These are phyloP conservation scores for Balanococcus diminutus DNA, from an alignment of 2,888 invertebrate species.

Conservation along the genomic window DNA sequence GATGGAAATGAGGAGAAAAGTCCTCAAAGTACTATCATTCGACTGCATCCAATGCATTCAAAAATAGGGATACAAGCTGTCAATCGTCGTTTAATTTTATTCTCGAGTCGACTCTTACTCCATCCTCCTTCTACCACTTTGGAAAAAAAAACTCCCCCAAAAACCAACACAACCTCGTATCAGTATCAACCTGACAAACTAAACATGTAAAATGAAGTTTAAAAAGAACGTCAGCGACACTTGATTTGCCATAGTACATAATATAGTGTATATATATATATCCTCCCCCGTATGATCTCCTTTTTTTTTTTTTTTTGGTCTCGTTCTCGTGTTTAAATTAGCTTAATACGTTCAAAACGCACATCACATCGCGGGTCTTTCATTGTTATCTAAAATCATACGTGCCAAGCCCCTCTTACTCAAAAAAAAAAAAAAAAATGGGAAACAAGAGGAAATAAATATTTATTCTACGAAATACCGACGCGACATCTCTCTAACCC, in stretches of 20 bases:
- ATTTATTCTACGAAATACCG: not conserved
- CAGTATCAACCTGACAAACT: not conserved
- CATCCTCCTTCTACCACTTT: too few species aligned
- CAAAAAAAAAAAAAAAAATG: not conserved
- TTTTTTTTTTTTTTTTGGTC: too few species aligned
- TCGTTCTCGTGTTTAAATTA: slow-evolving; percentile 4
- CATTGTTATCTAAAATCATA: slow-evolving; percentile 26
- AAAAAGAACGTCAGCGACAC: not conserved
- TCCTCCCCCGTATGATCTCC: not conserved
- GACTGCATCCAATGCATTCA: too few species aligned
- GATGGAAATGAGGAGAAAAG: too few species aligned
- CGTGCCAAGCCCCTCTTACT: slow-evolving; percentile 2
- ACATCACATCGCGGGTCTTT: not conserved
- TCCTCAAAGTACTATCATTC: not conserved
- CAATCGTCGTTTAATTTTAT: not conserved
- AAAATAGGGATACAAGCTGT: not conserved
- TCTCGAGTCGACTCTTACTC: not conserved
- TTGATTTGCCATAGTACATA: not conserved
- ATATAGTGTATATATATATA: too few species aligned
- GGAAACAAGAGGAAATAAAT: slow-evolving; percentile 11
- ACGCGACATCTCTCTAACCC: not conserved
- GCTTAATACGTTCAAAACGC: not conserved
- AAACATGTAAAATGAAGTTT: not conserved
- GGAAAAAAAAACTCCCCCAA: too few species aligned
- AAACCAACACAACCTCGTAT: not conserved